phyloP scores from a whole-genome alignment of 2,888 invertebrate species.

The Augochlorella aurata region DNA sequence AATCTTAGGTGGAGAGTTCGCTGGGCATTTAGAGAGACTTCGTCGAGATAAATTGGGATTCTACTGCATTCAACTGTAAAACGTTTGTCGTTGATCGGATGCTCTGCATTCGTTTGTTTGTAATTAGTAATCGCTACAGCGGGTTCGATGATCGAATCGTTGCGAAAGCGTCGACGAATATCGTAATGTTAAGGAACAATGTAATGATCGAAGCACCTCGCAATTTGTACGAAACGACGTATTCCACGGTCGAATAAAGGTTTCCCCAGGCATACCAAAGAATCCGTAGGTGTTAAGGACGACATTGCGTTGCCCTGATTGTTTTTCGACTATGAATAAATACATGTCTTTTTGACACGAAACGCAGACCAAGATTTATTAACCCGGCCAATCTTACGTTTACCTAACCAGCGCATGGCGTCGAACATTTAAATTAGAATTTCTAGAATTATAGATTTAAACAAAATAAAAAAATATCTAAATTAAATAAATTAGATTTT shows the following conservation, averaged over 20 bases:
- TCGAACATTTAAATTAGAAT: not conserved
- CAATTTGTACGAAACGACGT: conserved; percentile 9
- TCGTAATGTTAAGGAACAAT: not conserved
- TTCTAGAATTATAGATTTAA: too few species aligned
- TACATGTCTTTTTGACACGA: conserved; percentile 1
- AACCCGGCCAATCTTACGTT: not conserved
- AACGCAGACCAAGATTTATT: not conserved
- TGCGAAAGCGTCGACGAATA: conserved; percentile 1
- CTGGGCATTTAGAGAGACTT: not conserved
- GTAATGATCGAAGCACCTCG: conserved; percentile 17
- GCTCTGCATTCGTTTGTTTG: conserved; percentile 18
- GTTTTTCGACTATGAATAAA: not conserved
- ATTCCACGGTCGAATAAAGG: conserved; percentile 13
- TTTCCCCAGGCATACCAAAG: conserved; percentile 48
- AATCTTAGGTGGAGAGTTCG: not conserved
- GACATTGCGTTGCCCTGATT: conserved; percentile 15
- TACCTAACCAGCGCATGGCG: too few species aligned
- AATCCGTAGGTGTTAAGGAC: conserved; percentile 43
- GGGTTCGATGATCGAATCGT: not conserved
- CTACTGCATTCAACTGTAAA: conserved; percentile 2
- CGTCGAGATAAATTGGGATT: not conserved
- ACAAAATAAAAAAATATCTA: too few species aligned
- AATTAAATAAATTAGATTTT: too few species aligned
- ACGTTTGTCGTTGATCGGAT: not conserved
- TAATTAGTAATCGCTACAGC: not conserved